A percentile compares a stretch with the other conserved stretches of the same genome.
phyloP scores from a whole-genome alignment of 2,888 invertebrate species.

The Aleiodes leptofemur region DNA sequence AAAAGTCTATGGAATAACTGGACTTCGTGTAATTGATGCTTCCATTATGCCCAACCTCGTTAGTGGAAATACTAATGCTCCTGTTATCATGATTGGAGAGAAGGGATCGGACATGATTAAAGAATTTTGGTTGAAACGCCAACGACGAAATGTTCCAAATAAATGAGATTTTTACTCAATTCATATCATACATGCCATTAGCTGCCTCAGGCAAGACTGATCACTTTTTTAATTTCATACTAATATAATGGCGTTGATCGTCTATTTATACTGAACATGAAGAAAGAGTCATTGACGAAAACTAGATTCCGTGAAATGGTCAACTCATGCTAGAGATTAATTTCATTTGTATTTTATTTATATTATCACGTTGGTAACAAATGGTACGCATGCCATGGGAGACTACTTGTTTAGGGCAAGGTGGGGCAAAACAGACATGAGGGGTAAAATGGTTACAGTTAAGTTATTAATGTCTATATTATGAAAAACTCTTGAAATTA shows the following conservation, averaged over 20 bases:
- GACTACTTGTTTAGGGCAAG: too few relatives aligned
- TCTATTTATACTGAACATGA: neutral
- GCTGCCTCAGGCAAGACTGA: slow-evolving; percentile 34
- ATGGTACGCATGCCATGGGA: too few relatives aligned
- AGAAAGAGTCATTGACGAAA: neutral
- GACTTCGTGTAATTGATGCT: slow-evolving; percentile 88
- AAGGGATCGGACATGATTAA: slow-evolving; percentile 93
- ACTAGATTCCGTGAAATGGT: neutral
- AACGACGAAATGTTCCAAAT: slow-evolving; percentile 59
- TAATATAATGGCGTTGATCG: slow-evolving; percentile 28
- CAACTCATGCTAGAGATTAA: neutral
- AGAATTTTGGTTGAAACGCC: slow-evolving; percentile 85
- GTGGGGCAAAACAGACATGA: too few relatives aligned
- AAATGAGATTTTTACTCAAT: slow-evolving; percentile 2
- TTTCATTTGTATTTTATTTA: neutral
- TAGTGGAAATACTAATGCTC: slow-evolving; percentile 91
- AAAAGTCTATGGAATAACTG: slow-evolving; percentile 86
- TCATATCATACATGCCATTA: neutral
- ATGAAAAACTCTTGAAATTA: too few relatives aligned
- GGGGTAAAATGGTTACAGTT: too few relatives aligned
- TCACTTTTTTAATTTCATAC: neutral
- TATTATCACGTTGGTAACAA: too few relatives aligned
- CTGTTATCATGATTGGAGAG: slow-evolving; percentile 92
- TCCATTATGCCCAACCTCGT: slow-evolving; percentile 92
- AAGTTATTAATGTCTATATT: too few relatives aligned